These are phyloP conservation scores for Cirrhinus molitorella DNA, from an alignment of 2,797 vertebrate genomes.

Conservation along the genomic window DNA sequence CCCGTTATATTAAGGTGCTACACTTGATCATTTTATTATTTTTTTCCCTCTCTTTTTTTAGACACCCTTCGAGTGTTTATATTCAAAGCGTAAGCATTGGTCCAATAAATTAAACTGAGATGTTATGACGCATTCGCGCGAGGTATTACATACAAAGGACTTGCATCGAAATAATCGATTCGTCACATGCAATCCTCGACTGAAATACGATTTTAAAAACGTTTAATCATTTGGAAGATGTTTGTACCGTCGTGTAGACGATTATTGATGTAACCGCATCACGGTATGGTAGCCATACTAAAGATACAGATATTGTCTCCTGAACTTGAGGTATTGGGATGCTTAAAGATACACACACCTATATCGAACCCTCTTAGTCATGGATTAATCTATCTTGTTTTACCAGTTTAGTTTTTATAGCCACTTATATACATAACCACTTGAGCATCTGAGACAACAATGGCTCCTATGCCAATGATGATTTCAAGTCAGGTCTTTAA, in stretches of 20 bases:
- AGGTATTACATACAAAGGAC: conserved; percentile 5
- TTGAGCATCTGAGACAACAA: background rate
- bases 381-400: background rate
- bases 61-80: no score
- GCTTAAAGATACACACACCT: background rate
- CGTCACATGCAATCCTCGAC: background rate
- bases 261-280: background rate
- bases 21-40: no score
- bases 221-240: background rate
- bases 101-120: background rate
- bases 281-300: background rate
- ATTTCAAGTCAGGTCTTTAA: background rate
- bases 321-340: background rate
- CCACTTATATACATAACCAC: background rate
- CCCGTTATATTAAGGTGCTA: conserved; percentile 1
- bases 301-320: background rate
- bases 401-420: conserved; percentile 4
- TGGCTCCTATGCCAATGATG: background rate
- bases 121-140: conserved; percentile 15
- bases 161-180: conserved; percentile 11
- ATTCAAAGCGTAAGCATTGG: background rate
- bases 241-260: background rate
- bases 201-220: background rate
- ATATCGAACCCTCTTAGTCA: background rate
- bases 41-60: background rate